Evolutionary conservation across 2,113 vertebrate genomes (phyloP), one percentile per base, ranked within the genome.

Genomic region (Copsychus sechellarum): DNA sequence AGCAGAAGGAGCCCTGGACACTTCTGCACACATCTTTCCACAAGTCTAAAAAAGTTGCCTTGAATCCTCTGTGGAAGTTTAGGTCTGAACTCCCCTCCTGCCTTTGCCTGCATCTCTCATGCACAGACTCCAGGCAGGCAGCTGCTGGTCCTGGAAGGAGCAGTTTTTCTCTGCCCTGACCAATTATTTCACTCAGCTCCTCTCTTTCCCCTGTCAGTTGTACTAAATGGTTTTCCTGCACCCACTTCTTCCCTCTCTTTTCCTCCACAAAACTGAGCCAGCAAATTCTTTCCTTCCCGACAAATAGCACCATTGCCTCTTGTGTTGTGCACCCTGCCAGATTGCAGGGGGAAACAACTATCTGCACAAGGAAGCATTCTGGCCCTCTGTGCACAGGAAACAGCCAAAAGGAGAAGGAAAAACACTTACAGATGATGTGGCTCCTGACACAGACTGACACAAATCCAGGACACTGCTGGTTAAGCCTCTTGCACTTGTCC

Each of bases 301-400:
- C 80, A 92, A 94, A 95, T 10, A 94, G 92, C 71, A 91, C 80
- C 77, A 83, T 93, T 97, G 78, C 93, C 87, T 97, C 92, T 87
- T 48, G 2, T 61, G 62, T 45, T 62, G 33, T 34, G 40, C 88
- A 87, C 66, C 45, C 34, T 83, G 78, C 84, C 94, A 97, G 95
- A 96, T 97, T 96, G 96, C 56, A 54, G 65, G 18, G 95, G 61
- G 77, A 90, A 96, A 93, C 71, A 84, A n/a, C 74, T 85, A 66
- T 38, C 67, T 78, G 78, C 81, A 66, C 86, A 48, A 88, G 93
- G 92, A 91, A 94, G 65, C 1, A 0, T 83, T 86, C 80, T 83
- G 92, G 91, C 73, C 85, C 77, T 84, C 62, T 83, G 5, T 58
- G 80, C 23, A 19, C 1, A 10, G 61, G 82, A 84, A 70, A 6